Evolutionary conservation across 2,113 vertebrate genomes (phyloP).

Genomic region (Shinisaurus crocodilurus): DNA sequence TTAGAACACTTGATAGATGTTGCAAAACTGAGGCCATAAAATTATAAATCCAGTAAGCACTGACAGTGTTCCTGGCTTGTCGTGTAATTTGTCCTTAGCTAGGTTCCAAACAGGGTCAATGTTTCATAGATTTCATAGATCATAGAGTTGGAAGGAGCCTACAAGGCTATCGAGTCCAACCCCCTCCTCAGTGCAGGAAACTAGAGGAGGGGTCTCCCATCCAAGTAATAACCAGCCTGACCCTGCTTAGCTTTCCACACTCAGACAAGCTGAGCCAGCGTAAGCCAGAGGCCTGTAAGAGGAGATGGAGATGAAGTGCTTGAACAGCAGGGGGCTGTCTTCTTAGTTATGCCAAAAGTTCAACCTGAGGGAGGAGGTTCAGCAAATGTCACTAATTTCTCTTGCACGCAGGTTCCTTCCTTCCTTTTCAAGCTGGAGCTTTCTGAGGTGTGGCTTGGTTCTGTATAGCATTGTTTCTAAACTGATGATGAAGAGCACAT

Average conservation of each 20-base stretch:
- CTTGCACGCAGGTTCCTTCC: background rate
- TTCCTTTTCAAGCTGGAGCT: background rate
- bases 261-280: no score
- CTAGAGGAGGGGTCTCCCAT: no score
- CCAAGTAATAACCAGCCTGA: no score
- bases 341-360: background rate
- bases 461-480: background rate
- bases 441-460: background rate
- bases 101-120: background rate
- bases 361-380: background rate
- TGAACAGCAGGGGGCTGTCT: conserved; percentile 13
- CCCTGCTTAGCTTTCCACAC: no score
- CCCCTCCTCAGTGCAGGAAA: no score
- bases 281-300: no score
- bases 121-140: no score
- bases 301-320: background rate
- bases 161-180: no score
- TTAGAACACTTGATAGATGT: background rate
- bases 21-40: background rate
- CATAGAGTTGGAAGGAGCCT: no score
- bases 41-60: background rate
- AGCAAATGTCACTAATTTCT: conserved; percentile 4
- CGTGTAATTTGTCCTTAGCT: background rate
- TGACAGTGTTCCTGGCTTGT: background rate
- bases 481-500: background rate